phyloP scores from a whole-genome alignment of 2,113 vertebrate species.

The Chloropsis cyanopogon region DNA sequence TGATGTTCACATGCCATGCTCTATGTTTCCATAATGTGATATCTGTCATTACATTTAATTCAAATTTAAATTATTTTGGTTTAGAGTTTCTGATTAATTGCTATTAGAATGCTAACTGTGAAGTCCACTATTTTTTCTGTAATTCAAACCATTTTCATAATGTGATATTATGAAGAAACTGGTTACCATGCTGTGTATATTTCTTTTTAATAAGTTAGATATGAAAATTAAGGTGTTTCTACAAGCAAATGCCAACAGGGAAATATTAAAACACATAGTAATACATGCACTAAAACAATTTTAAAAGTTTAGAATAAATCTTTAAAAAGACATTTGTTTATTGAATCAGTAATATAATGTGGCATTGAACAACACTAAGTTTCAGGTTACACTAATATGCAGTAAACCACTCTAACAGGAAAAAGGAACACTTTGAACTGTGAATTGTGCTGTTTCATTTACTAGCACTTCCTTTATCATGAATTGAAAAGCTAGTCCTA shows the following conservation, averaged over 20 bases:
- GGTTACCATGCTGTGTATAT: rapidly evolving
- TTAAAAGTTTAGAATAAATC: rapidly evolving
- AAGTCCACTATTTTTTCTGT: neutral
- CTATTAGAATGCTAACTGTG: neutral
- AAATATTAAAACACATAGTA: neutral
- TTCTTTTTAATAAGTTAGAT: neutral
- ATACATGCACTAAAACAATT: neutral
- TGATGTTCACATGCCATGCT: neutral
- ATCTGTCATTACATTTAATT: neutral
- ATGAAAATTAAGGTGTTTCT: neutral
- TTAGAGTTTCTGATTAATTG: neutral
- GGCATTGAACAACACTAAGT: neutral
- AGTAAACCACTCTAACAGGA: neutral
- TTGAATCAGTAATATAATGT: neutral
- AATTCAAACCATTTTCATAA: neutral
- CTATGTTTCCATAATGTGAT: neutral
- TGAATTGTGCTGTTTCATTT: neutral
- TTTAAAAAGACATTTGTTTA: neutral
- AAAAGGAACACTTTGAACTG: neutral
- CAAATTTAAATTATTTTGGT: neutral
- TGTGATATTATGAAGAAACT: neutral
- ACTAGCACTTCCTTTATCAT: neutral
- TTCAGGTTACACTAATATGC: neutral
- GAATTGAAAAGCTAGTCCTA: neutral
- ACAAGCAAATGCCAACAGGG: neutral